Base-by-base conservation (phyloP, 2,113 vertebrate species). In the Alectura lathami region DNA sequence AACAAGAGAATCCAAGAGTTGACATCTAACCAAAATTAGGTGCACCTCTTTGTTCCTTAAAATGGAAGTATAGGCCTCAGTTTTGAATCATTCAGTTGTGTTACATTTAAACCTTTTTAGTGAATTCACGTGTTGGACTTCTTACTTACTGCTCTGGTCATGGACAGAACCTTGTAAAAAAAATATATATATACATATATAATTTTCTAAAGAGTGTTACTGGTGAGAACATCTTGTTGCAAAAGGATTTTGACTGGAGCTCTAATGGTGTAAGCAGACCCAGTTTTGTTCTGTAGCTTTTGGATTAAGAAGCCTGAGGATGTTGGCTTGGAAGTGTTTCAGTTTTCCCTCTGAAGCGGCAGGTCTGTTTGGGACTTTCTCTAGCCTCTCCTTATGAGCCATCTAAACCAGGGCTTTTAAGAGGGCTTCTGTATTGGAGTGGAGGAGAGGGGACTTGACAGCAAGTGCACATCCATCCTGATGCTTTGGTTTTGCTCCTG, bases 81-180 rank as follows among this genome's bases (percentile, higher is more conserved):
- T 60, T 92, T 73, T 66, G 54, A 15, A 45, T 59, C 42, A 53
- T n/a, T 53, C 30, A 22, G 47, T 7, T 43, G 20, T 11, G 4
- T 69, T 70, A 67, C 4, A 23, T 34, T 3, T 21, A 70, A 85
- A n/a, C 32, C 20, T 77, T 87, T 87, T 32, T 60, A 27, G 54
- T 57, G 24, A 91, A 73, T 76, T 66, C 6, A 11, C 1, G 1
- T 2, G 0, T 51, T 0, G 0, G 22, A 17, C 9, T 42, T 36
- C 29, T 87, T 85, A 24, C 26, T 87, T 21, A 18, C 40, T 88
- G 68, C 20, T 50, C 0, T 13, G 68, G 27, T 36, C 73, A 15
- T 38, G 50, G 17, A 17, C 4, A 78, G 42, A 86, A 57, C 9
- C 26, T 74, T 57, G 30, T 51, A 54, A 50, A 81, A 50, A 0